phyloP scores from a whole-genome alignment of 2,113 vertebrate genomes.

The Engraulis encrasicolus region DNA sequence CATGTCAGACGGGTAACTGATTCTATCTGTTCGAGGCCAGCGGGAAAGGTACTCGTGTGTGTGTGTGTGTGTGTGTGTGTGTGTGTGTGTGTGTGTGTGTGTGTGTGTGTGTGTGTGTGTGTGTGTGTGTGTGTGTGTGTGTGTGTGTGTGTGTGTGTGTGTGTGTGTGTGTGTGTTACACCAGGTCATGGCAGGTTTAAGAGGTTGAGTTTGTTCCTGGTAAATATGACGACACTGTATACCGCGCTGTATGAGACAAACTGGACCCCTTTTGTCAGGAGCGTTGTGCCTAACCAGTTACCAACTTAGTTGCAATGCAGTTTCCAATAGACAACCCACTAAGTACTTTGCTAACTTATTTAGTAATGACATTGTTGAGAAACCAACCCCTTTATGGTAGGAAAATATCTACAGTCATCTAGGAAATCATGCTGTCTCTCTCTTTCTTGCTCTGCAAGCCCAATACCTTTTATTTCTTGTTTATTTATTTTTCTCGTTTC shows the following conservation, averaged over 20 bases:
- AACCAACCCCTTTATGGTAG: too few relatives aligned
- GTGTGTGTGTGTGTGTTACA: too few relatives aligned
- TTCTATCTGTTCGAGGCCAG: background rate
- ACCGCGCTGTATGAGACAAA: background rate
- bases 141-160: background rate
- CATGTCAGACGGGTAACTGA: background rate
- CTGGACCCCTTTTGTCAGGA: too few relatives aligned
- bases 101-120: background rate
- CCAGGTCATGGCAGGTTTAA: slow-evolving; percentile 6
- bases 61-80: slow-evolving; percentile 1
- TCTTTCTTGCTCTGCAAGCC: background rate
- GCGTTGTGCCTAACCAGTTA: too few relatives aligned
- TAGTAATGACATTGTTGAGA: too few relatives aligned
- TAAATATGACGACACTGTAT: background rate
- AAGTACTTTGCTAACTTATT: too few relatives aligned
- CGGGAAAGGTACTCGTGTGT: background rate
- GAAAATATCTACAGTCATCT: background rate
- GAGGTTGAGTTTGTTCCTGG: slow-evolving; percentile 5
- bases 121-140: background rate
- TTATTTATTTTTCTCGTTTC: too few relatives aligned
- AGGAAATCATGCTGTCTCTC: background rate
- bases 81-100: background rate
- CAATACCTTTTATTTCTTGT: too few relatives aligned
- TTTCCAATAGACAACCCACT: too few relatives aligned
- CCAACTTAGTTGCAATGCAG: too few relatives aligned